Evolutionary conservation across 2,888 invertebrate genomes (phyloP).

Genomic region (Argyra leucocephala): DNA sequence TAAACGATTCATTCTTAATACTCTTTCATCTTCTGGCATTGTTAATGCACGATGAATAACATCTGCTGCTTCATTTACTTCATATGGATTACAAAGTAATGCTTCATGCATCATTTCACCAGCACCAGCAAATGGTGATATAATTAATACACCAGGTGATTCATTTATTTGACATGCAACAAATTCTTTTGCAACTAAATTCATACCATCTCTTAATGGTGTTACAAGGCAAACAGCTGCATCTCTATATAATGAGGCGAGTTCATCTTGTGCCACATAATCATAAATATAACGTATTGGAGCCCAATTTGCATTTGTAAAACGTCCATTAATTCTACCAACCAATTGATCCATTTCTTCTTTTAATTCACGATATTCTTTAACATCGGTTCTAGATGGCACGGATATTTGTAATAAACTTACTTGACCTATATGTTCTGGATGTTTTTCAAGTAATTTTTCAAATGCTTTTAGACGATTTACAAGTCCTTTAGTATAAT

Average conservation of each 20-base stretch:
- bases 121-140: constrained; percentile 86
- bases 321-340: constrained; percentile 73
- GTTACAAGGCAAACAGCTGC: constrained; percentile 80
- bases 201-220: constrained; percentile 83
- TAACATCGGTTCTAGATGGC: constrained; percentile 80
- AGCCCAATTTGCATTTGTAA: constrained; percentile 86
- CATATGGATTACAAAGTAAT: constrained; percentile 79
- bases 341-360: constrained; percentile 85
- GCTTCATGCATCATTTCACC: constrained; percentile 93
- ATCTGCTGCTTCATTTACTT: constrained; percentile 77
- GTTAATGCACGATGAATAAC: constrained; percentile 76
- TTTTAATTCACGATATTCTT: constrained; percentile 81
- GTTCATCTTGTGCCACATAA: constrained; percentile 74
- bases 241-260: constrained; percentile 79
- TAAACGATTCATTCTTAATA: constrained; percentile 75
- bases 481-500: constrained; percentile 84
- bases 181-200: constrained; percentile 84
- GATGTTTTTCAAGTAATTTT: constrained; percentile 67
- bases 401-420: constrained; percentile 75
- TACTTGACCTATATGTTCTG: constrained; percentile 75
- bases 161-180: constrained; percentile 84
- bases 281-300: constrained; percentile 82
- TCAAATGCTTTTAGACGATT: constrained; percentile 77
- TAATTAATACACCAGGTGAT: constrained; percentile 75
- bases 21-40: constrained; percentile 83